These are phyloP conservation scores for Chaetophractus vellerosus DNA, from an alignment of 2,797 vertebrate species.

Conservation along the genomic window DNA sequence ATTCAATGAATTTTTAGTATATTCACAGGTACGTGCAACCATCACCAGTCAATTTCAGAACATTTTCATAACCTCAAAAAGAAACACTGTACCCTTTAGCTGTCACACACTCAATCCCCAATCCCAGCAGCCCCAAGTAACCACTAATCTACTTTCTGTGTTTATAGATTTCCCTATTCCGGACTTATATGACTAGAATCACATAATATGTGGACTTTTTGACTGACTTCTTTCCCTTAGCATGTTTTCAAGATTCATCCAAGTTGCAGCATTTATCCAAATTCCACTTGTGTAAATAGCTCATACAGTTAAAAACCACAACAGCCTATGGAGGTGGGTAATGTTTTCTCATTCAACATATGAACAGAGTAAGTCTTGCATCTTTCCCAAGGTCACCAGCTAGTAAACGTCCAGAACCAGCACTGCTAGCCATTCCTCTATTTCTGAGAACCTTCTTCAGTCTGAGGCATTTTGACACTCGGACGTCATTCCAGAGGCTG, in stretches of 20 bases:
- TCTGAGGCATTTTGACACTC: not conserved
- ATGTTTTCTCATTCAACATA: not conserved
- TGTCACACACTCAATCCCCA: accelerated
- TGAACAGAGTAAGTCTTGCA: not conserved
- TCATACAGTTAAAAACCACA: not conserved
- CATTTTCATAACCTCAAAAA: not conserved
- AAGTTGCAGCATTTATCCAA: not conserved
- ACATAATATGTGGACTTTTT: not conserved
- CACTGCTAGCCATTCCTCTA: not conserved
- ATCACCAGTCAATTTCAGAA: not conserved
- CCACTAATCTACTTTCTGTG: not conserved
- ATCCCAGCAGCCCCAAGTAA: not conserved
- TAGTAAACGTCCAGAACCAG: not conserved
- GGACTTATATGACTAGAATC: not conserved
- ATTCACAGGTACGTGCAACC: not conserved
- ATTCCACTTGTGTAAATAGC: not conserved
- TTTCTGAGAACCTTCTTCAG: not conserved
- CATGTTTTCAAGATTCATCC: not conserved
- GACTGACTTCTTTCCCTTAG: not conserved
- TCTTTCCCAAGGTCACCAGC: too few relatives aligned
- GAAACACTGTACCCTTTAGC: not conserved
- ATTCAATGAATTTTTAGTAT: not conserved
- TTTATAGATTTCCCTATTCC: not conserved
- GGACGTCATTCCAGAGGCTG: not conserved
- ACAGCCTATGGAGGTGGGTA: not conserved